These are phyloP conservation scores for Pelvicachromis taeniatus DNA, from an alignment of 2,113 vertebrate genomes.

Conservation along the genomic window DNA sequence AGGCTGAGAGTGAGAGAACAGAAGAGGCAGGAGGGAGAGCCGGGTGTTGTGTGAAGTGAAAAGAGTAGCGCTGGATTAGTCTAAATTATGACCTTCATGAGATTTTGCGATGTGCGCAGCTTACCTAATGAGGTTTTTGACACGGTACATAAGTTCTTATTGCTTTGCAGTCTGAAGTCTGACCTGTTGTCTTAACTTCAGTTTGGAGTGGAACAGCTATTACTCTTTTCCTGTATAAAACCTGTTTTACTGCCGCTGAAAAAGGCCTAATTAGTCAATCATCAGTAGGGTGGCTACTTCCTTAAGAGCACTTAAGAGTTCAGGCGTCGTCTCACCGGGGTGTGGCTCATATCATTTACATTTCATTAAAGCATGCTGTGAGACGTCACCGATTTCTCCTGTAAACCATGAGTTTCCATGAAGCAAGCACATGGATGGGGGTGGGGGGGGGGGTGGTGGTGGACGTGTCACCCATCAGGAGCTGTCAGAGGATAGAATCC, in stretches of 20 bases:
- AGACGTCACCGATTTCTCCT: conserved; percentile 54
- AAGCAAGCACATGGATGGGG: conserved; percentile 41
- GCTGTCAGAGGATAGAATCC: conserved; percentile 68
- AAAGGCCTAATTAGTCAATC: conserved; percentile 52
- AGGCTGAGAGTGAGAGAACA: not conserved
- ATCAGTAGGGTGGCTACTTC: conserved; percentile 47
- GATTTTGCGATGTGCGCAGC: not conserved
- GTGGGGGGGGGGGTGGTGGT: not conserved
- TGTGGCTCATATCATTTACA: conserved; percentile 57
- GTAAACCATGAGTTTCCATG: conserved; percentile 58
- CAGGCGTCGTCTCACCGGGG: conserved; percentile 46
- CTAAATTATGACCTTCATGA: conserved; percentile 38
- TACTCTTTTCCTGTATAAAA: conserved; percentile 43
- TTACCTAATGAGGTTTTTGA: conserved; percentile 33
- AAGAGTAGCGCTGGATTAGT: conserved; percentile 8
- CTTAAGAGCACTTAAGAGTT: conserved; percentile 30
- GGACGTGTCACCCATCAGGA: conserved; percentile 62
- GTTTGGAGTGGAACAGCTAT: not conserved
- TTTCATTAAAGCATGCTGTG: conserved; percentile 56
- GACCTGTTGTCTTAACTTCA: conserved; percentile 21
- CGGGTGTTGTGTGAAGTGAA: not conserved
- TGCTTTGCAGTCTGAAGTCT: not conserved
- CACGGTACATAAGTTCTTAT: conserved; percentile 17
- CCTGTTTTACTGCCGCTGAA: conserved; percentile 28
- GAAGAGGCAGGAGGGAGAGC: not conserved